Conservation (phyloP, 35 echinoderm and acorn worm species). For the Lytechinus pictus region DNA sequence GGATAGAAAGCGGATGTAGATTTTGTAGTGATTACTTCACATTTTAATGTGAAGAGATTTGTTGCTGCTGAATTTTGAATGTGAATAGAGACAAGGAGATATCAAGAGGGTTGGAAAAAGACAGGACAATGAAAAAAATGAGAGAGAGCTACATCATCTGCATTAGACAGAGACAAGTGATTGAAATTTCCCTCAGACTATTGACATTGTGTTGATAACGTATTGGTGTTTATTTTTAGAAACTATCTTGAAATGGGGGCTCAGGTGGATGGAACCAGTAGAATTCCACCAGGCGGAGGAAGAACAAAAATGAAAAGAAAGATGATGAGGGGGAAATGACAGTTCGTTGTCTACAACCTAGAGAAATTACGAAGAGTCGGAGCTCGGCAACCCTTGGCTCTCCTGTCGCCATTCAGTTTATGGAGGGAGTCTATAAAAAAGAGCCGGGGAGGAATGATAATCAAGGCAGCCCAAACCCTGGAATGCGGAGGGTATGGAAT, state of each 20-base stretch:
- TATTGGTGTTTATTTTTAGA: background rate
- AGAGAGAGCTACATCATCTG: background rate
- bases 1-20: no score
- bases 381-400: background rate
- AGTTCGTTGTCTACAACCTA: background rate
- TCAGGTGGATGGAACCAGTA: background rate
- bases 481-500: conserved; percentile 1
- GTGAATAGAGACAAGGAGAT: no score
- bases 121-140: background rate
- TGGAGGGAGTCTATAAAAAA: background rate
- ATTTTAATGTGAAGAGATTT: no score
- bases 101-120: background rate
- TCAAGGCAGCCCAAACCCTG: background rate
- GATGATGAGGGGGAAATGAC: background rate
- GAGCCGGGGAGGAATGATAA: background rate
- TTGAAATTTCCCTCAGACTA: background rate
- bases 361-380: background rate
- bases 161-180: background rate
- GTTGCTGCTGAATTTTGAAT: no score
- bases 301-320: background rate
- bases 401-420: conserved; percentile 1
- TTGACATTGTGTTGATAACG: background rate
- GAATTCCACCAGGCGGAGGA: background rate
- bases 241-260: background rate
- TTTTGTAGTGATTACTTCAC: no score